A percentile compares a stretch with the other conserved stretches of the same genome.
These are phyloP conservation scores for Drosophila melanica DNA, from an alignment of 1,140 invertebrate species.

Conservation along the genomic window DNA sequence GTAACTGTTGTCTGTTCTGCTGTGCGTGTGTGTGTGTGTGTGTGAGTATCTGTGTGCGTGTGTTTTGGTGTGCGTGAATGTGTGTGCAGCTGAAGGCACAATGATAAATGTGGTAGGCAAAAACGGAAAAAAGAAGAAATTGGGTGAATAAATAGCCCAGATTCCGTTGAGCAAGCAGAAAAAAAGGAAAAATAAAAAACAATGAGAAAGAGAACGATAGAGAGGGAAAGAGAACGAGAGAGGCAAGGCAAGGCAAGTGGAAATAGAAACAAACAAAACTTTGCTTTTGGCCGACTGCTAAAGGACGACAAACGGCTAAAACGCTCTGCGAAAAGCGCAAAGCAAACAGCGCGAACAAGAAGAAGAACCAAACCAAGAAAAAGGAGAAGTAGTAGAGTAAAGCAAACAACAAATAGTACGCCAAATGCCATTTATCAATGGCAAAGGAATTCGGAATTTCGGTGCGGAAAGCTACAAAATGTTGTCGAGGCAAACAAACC, in stretches of 20 bases:
- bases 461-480: conserved; percentile 66
- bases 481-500: conserved; percentile 27
- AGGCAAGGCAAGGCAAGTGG: conserved; percentile 61
- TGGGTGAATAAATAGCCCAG: conserved; percentile 83
- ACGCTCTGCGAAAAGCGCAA: conserved; percentile 41
- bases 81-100: conserved; percentile 74
- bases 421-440: conserved; percentile 77
- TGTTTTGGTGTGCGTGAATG: conserved; percentile 35
- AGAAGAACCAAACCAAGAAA: conserved; percentile 15
- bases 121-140: conserved; percentile 74
- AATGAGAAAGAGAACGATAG: conserved; percentile 38
- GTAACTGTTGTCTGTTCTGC: conserved; percentile 51
- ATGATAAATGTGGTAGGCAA: conserved; percentile 77
- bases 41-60: conserved; percentile 27
- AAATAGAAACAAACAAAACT: conserved; percentile 72
- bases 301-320: conserved; percentile 72
- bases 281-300: conserved; percentile 51
- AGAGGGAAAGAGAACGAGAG: conserved; percentile 38
- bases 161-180: conserved; percentile 78
- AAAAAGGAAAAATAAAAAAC: conserved; percentile 46
- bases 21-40: conserved; percentile 48
- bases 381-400: conserved; percentile 36
- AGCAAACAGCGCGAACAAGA: conserved; percentile 30
- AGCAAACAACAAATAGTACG: conserved; percentile 63
- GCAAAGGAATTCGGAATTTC: conserved; percentile 68